Evolutionary conservation across 1,140 invertebrate species (phyloP).

Genomic region (Aporrectodea caliginosa): DNA sequence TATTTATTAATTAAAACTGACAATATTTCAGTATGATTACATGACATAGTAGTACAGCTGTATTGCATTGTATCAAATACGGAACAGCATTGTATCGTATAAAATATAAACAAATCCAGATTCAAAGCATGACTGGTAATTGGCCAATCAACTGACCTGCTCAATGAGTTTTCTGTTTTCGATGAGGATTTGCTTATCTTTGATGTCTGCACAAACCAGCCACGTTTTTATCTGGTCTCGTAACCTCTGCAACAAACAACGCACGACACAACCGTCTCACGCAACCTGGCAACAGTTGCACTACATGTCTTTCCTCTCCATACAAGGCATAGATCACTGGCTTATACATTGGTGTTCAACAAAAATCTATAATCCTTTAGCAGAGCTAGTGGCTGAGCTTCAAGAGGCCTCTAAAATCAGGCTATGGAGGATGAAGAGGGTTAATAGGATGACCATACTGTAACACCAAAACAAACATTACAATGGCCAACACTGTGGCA

Average conservation of each 20-base stretch:
- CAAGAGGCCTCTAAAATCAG: too few relatives aligned
- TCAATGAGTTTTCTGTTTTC: slow-evolving; percentile 97
- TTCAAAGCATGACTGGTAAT: background rate
- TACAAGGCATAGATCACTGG: too few relatives aligned
- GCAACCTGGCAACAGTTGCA: too few relatives aligned
- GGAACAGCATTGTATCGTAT: background rate
- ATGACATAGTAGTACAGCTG: background rate
- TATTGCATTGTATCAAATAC: background rate
- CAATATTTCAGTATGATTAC: background rate
- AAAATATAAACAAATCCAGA: background rate
- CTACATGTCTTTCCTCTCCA: too few relatives aligned
- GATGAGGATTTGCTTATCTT: slow-evolving; percentile 92
- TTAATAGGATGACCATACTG: too few relatives aligned
- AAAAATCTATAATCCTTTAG: too few relatives aligned
- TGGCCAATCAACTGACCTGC: slow-evolving; percentile 68
- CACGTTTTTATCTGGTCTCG: slow-evolving; percentile 99
- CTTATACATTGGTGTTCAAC: too few relatives aligned
- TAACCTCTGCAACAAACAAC: slow-evolving; percentile 71
- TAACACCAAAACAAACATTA: too few relatives aligned
- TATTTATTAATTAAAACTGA: background rate
- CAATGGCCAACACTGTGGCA: too few relatives aligned
- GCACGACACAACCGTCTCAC: too few relatives aligned
- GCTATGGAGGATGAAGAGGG: too few relatives aligned
- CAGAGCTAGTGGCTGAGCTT: too few relatives aligned
- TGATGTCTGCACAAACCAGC: slow-evolving; percentile 98